Evolutionary conservation across 2,113 vertebrate genomes (phyloP).

Genomic region (Notothenia coriiceps): DNA sequence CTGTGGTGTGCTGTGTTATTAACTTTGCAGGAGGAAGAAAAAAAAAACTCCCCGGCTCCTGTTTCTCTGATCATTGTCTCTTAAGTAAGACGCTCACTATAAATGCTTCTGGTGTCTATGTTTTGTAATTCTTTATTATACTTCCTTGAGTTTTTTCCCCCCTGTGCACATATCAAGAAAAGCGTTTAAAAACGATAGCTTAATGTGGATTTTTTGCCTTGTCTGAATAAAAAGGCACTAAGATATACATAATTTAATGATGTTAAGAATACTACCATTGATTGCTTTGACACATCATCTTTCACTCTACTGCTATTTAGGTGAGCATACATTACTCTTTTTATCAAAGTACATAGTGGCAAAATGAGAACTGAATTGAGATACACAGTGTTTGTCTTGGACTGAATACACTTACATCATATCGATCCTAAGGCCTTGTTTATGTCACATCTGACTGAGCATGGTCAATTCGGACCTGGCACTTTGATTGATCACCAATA

Average conservation of each 20-base stretch:
- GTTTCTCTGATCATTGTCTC: conserved; percentile 30
- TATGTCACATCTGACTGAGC: conserved; percentile 84
- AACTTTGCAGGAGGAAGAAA: conserved; percentile 39
- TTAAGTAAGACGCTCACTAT: conserved; percentile 10
- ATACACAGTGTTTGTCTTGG: conserved; percentile 74
- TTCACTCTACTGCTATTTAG: conserved; percentile 52
- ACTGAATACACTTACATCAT: conserved; percentile 63
- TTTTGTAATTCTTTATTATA: conserved; percentile 27
- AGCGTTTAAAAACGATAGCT: not conserved
- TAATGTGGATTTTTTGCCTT: not conserved
- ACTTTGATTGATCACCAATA: conserved; percentile 85
- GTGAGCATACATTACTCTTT: conserved; percentile 66
- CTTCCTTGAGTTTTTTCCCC: conserved; percentile 6
- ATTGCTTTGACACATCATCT: conserved; percentile 46
- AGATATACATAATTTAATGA: conserved; percentile 3
- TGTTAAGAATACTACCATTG: not conserved
- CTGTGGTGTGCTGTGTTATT: conserved; percentile 49
- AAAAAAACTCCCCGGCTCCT: conserved; percentile 21
- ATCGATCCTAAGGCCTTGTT: conserved; percentile 78
- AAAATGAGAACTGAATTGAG: conserved; percentile 80
- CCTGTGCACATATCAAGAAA: not conserved
- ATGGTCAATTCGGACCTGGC: conserved; percentile 80
- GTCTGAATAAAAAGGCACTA: conserved; percentile 12
- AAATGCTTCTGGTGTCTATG: conserved; percentile 19
- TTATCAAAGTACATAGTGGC: conserved; percentile 66